A percentile compares a stretch with the other conserved stretches of the same genome.
These are phyloP conservation scores for Netelia fuscicornis DNA, from an alignment of 2,888 invertebrate genomes.

Conservation along the genomic window DNA sequence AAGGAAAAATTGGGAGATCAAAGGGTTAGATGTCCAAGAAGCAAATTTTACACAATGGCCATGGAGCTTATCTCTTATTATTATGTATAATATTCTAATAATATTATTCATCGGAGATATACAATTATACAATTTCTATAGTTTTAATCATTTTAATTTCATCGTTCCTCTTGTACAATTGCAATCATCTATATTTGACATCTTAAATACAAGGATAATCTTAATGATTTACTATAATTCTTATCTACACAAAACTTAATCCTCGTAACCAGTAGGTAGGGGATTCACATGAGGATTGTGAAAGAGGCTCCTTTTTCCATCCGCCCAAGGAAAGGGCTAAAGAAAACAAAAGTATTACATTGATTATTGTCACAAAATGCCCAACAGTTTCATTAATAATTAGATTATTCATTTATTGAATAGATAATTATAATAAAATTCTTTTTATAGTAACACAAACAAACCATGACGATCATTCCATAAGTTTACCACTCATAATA, in stretches of 20 bases:
- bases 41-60: too few species aligned
- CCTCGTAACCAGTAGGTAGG: slow-evolving; percentile 72
- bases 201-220: slow-evolving; percentile 13
- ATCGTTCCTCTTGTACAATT: slow-evolving; percentile 18
- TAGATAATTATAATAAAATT: neutral
- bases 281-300: slow-evolving; percentile 79
- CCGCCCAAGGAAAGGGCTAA: slow-evolving; percentile 81
- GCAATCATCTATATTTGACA: slow-evolving; percentile 19
- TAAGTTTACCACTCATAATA: slow-evolving; percentile 12
- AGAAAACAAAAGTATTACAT: slow-evolving; percentile 36
- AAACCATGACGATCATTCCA: neutral
- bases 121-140: neutral
- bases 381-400: neutral
- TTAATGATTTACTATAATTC: slow-evolving; percentile 29
- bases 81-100: too few species aligned
- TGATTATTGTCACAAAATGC: neutral
- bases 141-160: slow-evolving; percentile 6
- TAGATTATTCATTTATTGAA: neutral
- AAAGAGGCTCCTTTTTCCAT: slow-evolving; percentile 77
- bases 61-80: too few species aligned
- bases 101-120: too few species aligned
- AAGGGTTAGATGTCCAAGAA: too few species aligned
- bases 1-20: neutral
- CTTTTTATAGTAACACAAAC: neutral
- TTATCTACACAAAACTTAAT: neutral